phyloP scores from a whole-genome alignment of 2,888 invertebrate species.

The Formica aserva region DNA sequence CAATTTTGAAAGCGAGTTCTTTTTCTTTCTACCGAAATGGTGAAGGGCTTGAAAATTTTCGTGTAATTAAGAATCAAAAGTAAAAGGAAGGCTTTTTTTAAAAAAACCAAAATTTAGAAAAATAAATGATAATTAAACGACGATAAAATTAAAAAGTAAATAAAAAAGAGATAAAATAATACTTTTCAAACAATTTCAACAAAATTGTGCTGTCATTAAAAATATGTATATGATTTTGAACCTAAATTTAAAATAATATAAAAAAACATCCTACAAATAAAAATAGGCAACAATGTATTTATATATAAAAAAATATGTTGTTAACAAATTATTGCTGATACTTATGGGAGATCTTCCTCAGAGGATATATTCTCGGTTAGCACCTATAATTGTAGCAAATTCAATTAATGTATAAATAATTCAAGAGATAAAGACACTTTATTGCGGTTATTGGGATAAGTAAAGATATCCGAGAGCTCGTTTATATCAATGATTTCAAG shows the following conservation, averaged over 20 bases:
- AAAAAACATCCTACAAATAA: neutral
- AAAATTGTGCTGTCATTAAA: neutral
- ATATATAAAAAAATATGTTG: neutral
- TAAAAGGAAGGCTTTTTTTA: neutral
- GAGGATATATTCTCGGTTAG: neutral
- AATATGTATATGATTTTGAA: neutral
- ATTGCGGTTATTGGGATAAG: slow-evolving; percentile 54
- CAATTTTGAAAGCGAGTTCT: neutral
- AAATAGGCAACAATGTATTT: neutral
- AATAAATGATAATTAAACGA: neutral
- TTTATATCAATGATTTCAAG: slow-evolving; percentile 72
- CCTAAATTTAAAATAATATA: neutral
- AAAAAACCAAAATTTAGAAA: neutral
- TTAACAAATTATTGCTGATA: neutral
- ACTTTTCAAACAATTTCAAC: neutral
- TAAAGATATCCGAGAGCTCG: slow-evolving; percentile 63
- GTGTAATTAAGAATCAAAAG: neutral
- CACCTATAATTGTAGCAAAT: neutral
- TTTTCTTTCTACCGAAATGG: neutral
- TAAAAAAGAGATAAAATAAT: neutral
- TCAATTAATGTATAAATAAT: neutral
- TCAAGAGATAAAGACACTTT: neutral
- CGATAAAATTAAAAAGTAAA: neutral
- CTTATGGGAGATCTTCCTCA: neutral
- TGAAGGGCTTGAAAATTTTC: neutral